Percentiles rank a stretch among this genome's conserved stretches.
These are phyloP conservation scores for Echinometra lucunter DNA, from an alignment of 53 echinoderm and acorn worm genomes.

Conservation along the genomic window DNA sequence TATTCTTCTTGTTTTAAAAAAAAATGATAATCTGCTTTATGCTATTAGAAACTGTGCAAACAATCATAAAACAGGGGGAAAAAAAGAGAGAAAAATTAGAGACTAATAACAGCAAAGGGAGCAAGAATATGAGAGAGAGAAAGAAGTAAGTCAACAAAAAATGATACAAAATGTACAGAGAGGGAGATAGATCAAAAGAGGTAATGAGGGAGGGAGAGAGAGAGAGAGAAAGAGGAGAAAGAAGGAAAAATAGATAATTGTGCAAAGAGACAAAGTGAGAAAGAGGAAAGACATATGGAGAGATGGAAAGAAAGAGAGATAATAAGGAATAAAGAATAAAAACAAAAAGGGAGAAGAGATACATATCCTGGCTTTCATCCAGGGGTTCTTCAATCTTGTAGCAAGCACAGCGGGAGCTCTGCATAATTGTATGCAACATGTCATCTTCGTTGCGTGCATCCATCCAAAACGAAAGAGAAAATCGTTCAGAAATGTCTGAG, in stretches of 20 bases:
- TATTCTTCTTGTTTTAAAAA: neutral
- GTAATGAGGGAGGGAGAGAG: neutral
- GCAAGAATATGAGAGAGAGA: neutral
- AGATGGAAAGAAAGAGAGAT: neutral
- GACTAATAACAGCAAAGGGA: too few species aligned
- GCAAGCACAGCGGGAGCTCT: conserved; percentile 27
- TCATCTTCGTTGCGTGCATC: conserved; percentile 20
- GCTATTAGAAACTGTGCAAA: too few species aligned
- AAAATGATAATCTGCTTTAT: too few species aligned
- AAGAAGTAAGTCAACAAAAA: neutral
- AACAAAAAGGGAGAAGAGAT: too few species aligned
- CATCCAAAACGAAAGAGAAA: conserved; percentile 36
- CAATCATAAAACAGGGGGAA: too few species aligned
- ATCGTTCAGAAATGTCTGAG: neutral
- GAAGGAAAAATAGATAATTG: neutral
- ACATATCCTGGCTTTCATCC: conserved; percentile 22
- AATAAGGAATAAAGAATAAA: too few species aligned
- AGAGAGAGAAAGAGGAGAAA: neutral
- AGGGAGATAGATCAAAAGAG: neutral
- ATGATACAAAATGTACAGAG: too few species aligned
- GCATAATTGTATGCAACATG: conserved; percentile 46
- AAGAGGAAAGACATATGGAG: neutral
- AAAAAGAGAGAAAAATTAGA: too few species aligned
- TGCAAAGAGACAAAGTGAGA: too few species aligned
- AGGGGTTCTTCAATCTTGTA: neutral